Evolutionary conservation across 2,797 vertebrate species (phyloP), one percentile per base, ranked within the genome.

Genomic region (Trachurus trachurus): DNA sequence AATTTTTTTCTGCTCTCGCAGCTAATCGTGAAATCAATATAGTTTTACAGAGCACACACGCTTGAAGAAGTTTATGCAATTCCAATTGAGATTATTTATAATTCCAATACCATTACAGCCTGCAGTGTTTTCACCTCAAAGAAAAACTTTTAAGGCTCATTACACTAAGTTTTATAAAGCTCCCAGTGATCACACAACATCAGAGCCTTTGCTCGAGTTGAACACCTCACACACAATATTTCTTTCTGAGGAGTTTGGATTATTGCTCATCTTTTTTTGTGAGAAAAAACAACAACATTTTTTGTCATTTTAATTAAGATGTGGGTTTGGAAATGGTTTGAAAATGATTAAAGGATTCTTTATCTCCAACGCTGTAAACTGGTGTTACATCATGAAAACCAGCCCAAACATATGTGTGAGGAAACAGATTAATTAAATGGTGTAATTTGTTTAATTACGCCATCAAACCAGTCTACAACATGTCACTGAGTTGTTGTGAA

Each of bases 21-120:
- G 71, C 70, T 81, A 85, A 87, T 89, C 59, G 76, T 31, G 63
- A 81, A 90, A 87, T 92, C 80, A 82, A 81, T 84, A 75, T 54
- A 54, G 22, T 83, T 76, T 85, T 79, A 66, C 42, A 68, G 64
- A 57, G 63, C 71, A 78, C 73, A 83, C 69, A 75, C 6, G 44
- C 84, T 79, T 80, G 45, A 81, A 87, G 61, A 87, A 45, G 63
- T 50, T 62, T 71, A 31, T 74, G 74, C 34, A 45, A 17, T 64
- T 86, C 66, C 70, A 80, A 19, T 78, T 71, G 50, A 81, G 81
- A 87, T 84, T 61, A 66, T 83, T 82, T 80, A 64, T 75, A 62
- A 72, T 80, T 78, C 68, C 66, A 76, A 82, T 76, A 64, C 81
- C 60, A 50, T 78, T 50, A 81, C 61, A 66, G 82, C 76, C 68